phyloP scores from a whole-genome alignment of 1,140 invertebrate genomes.

The Caenorhabditis briggsae region DNA sequence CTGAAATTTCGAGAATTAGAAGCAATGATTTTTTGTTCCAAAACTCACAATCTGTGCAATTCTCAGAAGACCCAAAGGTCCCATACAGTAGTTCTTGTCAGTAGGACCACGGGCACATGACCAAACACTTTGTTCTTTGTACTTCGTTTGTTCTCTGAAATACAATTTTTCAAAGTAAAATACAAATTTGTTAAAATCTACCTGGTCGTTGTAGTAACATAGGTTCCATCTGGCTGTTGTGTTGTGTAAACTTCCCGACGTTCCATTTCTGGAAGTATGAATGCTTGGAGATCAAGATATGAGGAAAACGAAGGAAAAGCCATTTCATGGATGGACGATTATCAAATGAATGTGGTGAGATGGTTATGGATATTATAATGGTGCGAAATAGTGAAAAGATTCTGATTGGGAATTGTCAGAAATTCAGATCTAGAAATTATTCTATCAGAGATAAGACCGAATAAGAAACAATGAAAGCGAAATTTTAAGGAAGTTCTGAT shows the following conservation, averaged over 20 bases:
- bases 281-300: background rate
- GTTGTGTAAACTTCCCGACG: slow-evolving; percentile 67
- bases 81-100: slow-evolving; percentile 72
- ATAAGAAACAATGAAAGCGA: too few relatives aligned
- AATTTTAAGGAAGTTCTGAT: too few relatives aligned
- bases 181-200: slow-evolving; percentile 13
- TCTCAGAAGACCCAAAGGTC: slow-evolving; percentile 72
- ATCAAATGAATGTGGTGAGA: background rate
- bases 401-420: too few relatives aligned
- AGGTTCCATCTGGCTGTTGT: slow-evolving; percentile 70
- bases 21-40: background rate
- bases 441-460: too few relatives aligned
- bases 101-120: slow-evolving; percentile 65
- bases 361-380: too few relatives aligned
- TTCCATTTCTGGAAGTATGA: slow-evolving; percentile 9
- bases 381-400: too few relatives aligned
- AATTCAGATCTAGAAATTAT: too few relatives aligned
- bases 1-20: slow-evolving; percentile 63
- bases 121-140: slow-evolving; percentile 66
- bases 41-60: slow-evolving; percentile 74
- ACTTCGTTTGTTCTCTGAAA: slow-evolving; percentile 60
- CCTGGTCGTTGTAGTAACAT: slow-evolving; percentile 69
- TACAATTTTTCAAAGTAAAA: background rate
- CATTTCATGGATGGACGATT: background rate
- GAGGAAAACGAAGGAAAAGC: background rate